A percentile compares a stretch with the other conserved stretches of the same genome.
phyloP scores from a whole-genome alignment of 2,797 vertebrate species.

The Pseudochirops cupreus region DNA sequence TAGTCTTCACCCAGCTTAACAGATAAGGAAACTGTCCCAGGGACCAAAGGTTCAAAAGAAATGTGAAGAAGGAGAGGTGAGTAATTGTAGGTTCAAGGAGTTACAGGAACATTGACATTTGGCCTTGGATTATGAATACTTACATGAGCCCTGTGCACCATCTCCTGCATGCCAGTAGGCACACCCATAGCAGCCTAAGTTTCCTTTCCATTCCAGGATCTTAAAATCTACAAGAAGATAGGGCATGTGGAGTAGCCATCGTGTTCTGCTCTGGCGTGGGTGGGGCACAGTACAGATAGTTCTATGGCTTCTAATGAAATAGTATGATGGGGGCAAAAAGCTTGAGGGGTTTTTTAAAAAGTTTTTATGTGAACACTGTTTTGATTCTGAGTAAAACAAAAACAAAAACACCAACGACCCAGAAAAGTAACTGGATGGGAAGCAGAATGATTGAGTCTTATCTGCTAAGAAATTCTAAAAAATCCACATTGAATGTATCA shows the following conservation, averaged over 20 bases:
- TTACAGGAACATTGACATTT: not conserved
- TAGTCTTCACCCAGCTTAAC: not conserved
- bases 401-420: slow-evolving; percentile 5
- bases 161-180: not conserved
- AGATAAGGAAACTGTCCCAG: not conserved
- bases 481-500: slow-evolving; percentile 60
- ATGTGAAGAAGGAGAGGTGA: not conserved
- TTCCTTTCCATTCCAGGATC: not conserved
- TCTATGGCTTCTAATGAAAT: not conserved
- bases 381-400: slow-evolving; percentile 20
- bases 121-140: not conserved
- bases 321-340: not conserved
- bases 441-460: not conserved
- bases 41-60: not conserved
- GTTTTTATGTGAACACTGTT: not conserved
- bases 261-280: too few relatives aligned
- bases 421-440: slow-evolving; percentile 1
- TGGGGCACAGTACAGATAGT: too few relatives aligned
- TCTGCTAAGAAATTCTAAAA: not conserved
- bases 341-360: not conserved
- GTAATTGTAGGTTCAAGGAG: not conserved
- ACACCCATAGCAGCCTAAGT: not conserved
- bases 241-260: too few relatives aligned
- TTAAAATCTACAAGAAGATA: not conserved
- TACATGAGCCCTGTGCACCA: not conserved